Percentiles rank a stretch among this genome's conserved stretches.
Conservation (phyloP, 2,888 invertebrate species). For the Psylliodes chrysocephalus region DNA sequence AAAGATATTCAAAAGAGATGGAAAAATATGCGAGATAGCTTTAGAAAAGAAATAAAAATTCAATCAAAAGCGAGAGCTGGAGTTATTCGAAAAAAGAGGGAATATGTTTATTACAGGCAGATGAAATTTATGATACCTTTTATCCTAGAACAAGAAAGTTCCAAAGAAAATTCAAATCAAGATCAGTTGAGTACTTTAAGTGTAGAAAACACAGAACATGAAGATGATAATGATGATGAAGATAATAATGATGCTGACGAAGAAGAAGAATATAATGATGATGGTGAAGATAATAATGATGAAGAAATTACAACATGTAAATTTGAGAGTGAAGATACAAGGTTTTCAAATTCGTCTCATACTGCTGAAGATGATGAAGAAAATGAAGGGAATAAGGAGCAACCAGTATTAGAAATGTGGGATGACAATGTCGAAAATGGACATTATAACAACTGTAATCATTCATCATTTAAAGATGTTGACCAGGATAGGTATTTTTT, state of each 20-base stretch:
- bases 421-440: background rate
- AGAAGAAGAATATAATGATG: background rate
- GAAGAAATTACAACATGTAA: background rate
- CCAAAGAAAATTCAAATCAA: background rate
- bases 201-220: background rate
- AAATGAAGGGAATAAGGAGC: background rate
- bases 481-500: conserved; percentile 9
- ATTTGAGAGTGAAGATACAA: conserved; percentile 4
- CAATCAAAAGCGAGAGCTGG: background rate
- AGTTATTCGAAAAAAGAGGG: background rate
- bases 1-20: conserved; percentile 4
- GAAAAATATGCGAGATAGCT: conserved; percentile 5
- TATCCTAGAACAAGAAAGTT: background rate
- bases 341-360: background rate
- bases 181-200: background rate
- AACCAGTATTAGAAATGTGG: conserved; percentile 1
- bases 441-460: background rate
- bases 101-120: background rate
- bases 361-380: background rate
- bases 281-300: background rate
- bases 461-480: background rate
- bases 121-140: conserved; percentile 5
- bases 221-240: background rate
- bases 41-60: conserved; percentile 6
- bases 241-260: background rate